These are phyloP conservation scores for Morphnarchus princeps DNA, from an alignment of 2,113 vertebrate genomes.

Conservation along the genomic window DNA sequence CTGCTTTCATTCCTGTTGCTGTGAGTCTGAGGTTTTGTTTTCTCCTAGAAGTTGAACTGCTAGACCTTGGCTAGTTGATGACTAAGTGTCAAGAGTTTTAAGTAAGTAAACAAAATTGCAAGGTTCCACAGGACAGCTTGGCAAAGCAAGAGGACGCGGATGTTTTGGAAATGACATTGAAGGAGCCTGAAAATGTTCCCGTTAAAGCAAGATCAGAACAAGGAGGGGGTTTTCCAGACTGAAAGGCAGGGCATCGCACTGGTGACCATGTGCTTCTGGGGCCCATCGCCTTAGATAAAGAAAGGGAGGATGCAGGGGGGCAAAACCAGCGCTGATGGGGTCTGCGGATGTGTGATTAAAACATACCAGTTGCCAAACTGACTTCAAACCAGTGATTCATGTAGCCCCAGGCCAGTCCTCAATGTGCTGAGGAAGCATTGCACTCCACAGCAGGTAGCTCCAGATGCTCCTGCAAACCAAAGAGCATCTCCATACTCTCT, in stretches of 20 bases:
- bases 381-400: neutral
- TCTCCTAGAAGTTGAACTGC: neutral
- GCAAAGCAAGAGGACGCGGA: neutral
- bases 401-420: neutral
- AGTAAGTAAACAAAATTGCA: neutral
- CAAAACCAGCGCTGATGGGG: neutral
- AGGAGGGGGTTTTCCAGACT: neutral
- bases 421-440: neutral
- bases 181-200: neutral
- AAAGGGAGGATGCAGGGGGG: neutral
- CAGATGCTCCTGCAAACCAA: neutral
- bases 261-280: neutral
- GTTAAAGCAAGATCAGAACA: neutral
- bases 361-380: rapidly evolving
- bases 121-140: neutral
- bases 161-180: neutral
- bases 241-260: neutral
- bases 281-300: neutral
- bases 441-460: neutral
- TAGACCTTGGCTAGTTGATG: neutral
- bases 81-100: neutral
- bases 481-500: neutral
- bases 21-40: neutral
- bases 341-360: neutral
- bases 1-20: neutral